Percentiles rank a stretch among this genome's conserved stretches.
These are phyloP conservation scores for Zaprionus capensis DNA, from an alignment of 1,140 invertebrate genomes.

Conservation along the genomic window DNA sequence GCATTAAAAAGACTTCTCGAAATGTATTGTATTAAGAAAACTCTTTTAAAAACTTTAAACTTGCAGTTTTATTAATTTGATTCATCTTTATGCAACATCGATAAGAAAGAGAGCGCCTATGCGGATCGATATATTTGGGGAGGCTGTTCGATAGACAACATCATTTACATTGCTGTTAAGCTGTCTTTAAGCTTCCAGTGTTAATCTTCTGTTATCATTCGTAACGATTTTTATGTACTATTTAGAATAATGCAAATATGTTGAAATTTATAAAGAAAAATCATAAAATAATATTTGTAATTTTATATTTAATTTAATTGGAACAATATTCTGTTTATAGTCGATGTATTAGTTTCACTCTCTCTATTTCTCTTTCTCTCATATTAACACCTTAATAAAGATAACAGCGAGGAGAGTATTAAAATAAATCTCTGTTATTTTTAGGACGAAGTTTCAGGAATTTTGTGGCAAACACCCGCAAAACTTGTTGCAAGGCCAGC, in stretches of 20 bases:
- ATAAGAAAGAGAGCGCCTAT: not conserved
- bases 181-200: too few relatives aligned
- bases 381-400: too few relatives aligned
- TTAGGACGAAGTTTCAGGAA: not conserved
- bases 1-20: not conserved
- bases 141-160: not conserved
- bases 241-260: not conserved
- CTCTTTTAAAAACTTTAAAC: too few relatives aligned
- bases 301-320: too few relatives aligned
- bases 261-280: not conserved
- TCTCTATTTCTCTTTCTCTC: too few relatives aligned
- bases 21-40: not conserved
- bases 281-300: too few relatives aligned
- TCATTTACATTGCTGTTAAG: too few relatives aligned
- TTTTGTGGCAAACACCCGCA: not conserved
- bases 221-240: not conserved
- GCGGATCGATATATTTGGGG: not conserved
- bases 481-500: not conserved
- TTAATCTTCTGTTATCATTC: too few relatives aligned
- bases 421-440: not conserved
- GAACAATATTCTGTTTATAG: too few relatives aligned
- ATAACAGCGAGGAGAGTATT: too few relatives aligned
- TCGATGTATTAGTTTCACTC: too few relatives aligned
- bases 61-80: not conserved
- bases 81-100: not conserved